Base-by-base conservation (phyloP, 2,888 invertebrate species). In the Zelleria hepariella region DNA sequence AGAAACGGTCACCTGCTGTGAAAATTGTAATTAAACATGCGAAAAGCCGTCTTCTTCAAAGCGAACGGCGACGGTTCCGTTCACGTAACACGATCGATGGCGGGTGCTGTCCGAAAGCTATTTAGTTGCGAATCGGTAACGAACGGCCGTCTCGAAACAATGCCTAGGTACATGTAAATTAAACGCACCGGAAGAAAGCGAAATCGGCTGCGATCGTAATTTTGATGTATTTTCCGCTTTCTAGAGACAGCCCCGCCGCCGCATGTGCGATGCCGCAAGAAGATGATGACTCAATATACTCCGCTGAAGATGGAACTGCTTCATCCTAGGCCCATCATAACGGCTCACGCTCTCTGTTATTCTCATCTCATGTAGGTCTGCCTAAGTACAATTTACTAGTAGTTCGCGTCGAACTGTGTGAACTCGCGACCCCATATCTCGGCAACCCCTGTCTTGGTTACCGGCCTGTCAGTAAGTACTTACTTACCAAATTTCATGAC, bases 171-270 rank as follows among this genome's bases (percentile, higher is more conserved):
- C 77, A 82, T 81, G 80, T 74, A 78, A 79, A 83, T 81, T 72
- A 68, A 67, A 60, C 64, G 60, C 66, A 68, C 64, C 68, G 64
- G 71, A 73, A 76, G 83, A 85, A 84, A 85, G 85, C 82, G 80
- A 85, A 80, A 77, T 79, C 74, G 71, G 72, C 68, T 63, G 76
- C 72, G 74, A 76, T 75, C 71, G 74, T 67, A 70, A 80, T 81
- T 82, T 82, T 79, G 78, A 75, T 78, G 73, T 74, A 74, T 78
- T 82, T 85, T 84, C 79, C 86, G 86, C 86, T 86, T 86, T 86
- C 86, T 86, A 83, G 75, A 75, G 77, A 68, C 76, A 70, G 71
- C 67, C 69, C 65, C 47, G 25, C 23, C 18, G 48, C n/a, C 15
- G 32, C 32, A 15, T 15, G 32, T 42, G 15, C 32, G 32, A 42